Evolutionary conservation across 2,888 invertebrate genomes (phyloP), one percentile per base, ranked within the genome.

Genomic region (Eilema depressum): DNA sequence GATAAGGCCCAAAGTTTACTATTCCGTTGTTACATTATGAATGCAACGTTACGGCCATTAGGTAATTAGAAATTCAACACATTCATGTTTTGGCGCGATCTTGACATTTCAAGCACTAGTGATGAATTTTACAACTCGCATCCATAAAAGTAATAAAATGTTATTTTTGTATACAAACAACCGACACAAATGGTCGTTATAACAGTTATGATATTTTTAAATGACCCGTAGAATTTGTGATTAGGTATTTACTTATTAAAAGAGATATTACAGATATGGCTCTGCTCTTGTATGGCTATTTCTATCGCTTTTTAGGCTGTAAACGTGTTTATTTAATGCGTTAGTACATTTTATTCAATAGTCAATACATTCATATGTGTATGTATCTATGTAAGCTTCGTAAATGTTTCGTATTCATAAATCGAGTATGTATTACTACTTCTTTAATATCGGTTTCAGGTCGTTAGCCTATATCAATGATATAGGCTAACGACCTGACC

Each of bases 31-130:
- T 20, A 8, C 62, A 10, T 37, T 33, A 53, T 23, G 23, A 23
- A 65, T 69, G 66, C 62, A 65, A 71, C 47, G 71, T 63, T 47
- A 56, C 56, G 26, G 25, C 63, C 56, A 72, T 75, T 63, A 37
- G 7, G 23, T 26, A 59, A 73, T 47, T 57, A 61, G 68, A 66
- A 47, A 60, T 68, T 71, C 66, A 69, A 71, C 68, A 71, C 73
- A 37, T 59, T 75, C 56, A 66, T 61, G 37, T 69, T 71, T 56
- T 25, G 63, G 70, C 47, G 57, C 67, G 76, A 73, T 73, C 82
- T 77, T 80, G 82, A 80, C 67, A 70, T 73, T 65, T 66, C 33
- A 65, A 57, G 30, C 25, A 53, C 11, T 33, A 61, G 61, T 23
- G 37, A 68, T 67, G 71, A 53, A 28, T 23, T 57, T 57, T 33